phyloP scores from a whole-genome alignment of 2,888 invertebrate genomes.

The Papilio elwesi region DNA sequence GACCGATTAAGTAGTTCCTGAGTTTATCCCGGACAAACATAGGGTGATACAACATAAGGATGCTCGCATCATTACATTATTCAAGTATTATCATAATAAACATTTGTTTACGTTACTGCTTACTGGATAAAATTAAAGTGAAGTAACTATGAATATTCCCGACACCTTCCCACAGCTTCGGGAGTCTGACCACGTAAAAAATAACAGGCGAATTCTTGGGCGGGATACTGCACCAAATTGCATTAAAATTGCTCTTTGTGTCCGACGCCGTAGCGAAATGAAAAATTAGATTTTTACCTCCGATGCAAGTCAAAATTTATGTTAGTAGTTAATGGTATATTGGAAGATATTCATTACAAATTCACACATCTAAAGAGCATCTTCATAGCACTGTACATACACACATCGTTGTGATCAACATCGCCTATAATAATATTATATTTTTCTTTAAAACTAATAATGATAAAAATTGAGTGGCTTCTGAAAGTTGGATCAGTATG shows the following conservation, averaged over 20 bases:
- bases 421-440: no score
- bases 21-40: no score
- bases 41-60: no score
- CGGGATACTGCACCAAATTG: conserved; percentile 65
- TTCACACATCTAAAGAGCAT: no score
- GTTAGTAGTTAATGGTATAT: not conserved
- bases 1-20: no score
- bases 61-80: not conserved
- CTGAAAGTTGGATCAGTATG: no score
- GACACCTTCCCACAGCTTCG: conserved; percentile 56
- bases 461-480: no score
- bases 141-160: conserved; percentile 42
- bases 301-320: conserved; percentile 25
- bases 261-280: conserved; percentile 55
- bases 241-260: conserved; percentile 71
- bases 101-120: not conserved
- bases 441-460: no score
- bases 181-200: conserved; percentile 50
- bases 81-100: not conserved
- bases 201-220: conserved; percentile 48
- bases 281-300: conserved; percentile 57
- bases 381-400: no score
- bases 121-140: conserved; percentile 1
- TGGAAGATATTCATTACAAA: no score
- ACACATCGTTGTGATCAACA: no score